A percentile compares a stretch with the other conserved stretches of the same genome.
Conservation (phyloP, 2,797 vertebrate genomes). For the Perdix hodgsoniae region DNA sequence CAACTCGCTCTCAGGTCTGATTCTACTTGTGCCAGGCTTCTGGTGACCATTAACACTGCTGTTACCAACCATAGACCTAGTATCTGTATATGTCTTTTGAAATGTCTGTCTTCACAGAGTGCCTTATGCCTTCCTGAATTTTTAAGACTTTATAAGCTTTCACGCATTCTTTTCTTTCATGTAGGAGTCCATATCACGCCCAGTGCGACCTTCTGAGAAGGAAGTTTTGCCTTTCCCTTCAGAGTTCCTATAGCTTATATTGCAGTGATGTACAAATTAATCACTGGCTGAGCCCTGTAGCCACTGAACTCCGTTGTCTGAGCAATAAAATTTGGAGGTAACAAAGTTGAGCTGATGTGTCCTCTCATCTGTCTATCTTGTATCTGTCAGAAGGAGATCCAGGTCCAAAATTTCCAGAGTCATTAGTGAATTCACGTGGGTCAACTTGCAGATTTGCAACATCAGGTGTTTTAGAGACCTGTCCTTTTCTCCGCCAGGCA, state of each 20-base stretch:
- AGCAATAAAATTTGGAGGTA: background rate
- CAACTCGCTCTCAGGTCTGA: background rate
- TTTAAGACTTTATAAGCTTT: background rate
- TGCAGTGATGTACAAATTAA: background rate
- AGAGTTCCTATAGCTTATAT: background rate
- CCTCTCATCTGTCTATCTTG: background rate
- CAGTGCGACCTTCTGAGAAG: background rate
- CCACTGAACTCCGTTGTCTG: background rate
- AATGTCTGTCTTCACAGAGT: background rate
- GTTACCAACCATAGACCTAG: background rate
- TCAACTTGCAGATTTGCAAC: background rate
- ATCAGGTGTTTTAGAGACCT: background rate
- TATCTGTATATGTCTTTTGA: background rate
- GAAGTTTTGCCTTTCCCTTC: background rate
- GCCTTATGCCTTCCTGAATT: background rate
- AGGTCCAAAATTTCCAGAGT: background rate
- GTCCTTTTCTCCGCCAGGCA: background rate
- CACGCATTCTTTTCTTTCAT: background rate
- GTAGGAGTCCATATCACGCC: background rate
- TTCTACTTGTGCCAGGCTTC: background rate
- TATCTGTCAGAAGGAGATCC: background rate
- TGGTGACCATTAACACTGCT: background rate
- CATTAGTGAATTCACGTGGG: fast-evolving
- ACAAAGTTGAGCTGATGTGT: background rate
- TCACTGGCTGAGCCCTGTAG: background rate